These are phyloP conservation scores for Dreissena polymorpha DNA, from an alignment of 1,140 invertebrate genomes.

Conservation along the genomic window DNA sequence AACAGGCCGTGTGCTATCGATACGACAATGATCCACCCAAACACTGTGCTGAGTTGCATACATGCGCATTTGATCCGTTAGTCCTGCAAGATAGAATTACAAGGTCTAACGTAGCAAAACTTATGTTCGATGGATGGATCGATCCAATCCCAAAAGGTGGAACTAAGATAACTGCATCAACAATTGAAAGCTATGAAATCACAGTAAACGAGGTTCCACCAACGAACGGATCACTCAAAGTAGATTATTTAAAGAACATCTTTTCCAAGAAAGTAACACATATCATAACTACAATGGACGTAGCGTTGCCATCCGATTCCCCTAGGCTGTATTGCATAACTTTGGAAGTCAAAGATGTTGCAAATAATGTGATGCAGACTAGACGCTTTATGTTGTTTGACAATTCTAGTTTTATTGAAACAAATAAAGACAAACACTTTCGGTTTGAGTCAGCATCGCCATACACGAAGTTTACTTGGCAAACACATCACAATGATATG, in stretches of 20 bases:
- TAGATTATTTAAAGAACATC: not conserved
- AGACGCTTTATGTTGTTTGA: constrained; percentile 18
- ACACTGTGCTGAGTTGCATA: not conserved
- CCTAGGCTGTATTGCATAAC: constrained; percentile 2
- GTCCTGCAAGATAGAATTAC: not conserved
- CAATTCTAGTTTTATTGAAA: not conserved
- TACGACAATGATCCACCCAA: not conserved
- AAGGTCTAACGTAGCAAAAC: not conserved
- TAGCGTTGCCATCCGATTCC: not conserved
- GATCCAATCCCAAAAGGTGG: not conserved
- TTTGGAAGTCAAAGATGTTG: constrained; percentile 20
- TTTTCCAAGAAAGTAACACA: not conserved
- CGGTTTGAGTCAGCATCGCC: not conserved
- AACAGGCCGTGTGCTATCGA: not conserved
- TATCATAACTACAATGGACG: too few species aligned
- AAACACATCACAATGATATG: constrained; percentile 7
- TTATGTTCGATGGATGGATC: not conserved
- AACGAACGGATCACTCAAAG: not conserved
- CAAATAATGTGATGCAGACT: not conserved
- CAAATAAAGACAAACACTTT: not conserved
- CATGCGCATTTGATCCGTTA: not conserved
- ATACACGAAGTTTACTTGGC: constrained; percentile 11
- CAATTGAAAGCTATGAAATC: constrained; percentile 1
- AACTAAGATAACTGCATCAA: not conserved
- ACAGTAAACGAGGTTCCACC: constrained; percentile 2